Conservation (phyloP, 2,113 vertebrate species). For the Coracopsis vasa region DNA sequence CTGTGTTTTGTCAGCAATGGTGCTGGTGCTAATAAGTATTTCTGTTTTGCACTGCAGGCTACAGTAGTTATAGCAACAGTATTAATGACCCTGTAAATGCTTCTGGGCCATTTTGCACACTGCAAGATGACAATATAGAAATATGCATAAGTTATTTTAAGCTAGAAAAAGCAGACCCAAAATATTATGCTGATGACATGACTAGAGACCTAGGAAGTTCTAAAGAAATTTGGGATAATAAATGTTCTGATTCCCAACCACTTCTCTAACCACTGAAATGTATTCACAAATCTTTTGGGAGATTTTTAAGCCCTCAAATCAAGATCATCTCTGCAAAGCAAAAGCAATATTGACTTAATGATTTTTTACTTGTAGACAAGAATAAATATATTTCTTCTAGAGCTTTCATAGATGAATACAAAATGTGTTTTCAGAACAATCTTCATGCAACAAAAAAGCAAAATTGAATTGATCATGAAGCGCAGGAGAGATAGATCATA, state of each 20-base stretch:
- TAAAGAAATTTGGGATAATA: neutral
- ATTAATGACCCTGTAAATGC: neutral
- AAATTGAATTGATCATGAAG: neutral
- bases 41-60: neutral
- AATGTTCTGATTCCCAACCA: neutral
- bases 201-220: neutral
- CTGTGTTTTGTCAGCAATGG: neutral
- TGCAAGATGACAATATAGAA: neutral
- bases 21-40: neutral
- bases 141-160: neutral
- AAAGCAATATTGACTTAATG: neutral
- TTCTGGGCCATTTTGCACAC: neutral
- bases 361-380: neutral
- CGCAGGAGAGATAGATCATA: neutral
- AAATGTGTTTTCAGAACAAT: neutral
- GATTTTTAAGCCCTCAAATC: neutral
- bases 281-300: neutral
- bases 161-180: neutral
- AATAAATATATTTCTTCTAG: neutral
- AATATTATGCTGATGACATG: neutral
- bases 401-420: neutral
- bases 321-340: neutral
- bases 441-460: neutral
- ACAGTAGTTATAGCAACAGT: constrained; percentile 20
- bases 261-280: neutral